Evolutionary conservation across 2,888 invertebrate genomes (phyloP).

Genomic region (Spilosoma lubricipeda): DNA sequence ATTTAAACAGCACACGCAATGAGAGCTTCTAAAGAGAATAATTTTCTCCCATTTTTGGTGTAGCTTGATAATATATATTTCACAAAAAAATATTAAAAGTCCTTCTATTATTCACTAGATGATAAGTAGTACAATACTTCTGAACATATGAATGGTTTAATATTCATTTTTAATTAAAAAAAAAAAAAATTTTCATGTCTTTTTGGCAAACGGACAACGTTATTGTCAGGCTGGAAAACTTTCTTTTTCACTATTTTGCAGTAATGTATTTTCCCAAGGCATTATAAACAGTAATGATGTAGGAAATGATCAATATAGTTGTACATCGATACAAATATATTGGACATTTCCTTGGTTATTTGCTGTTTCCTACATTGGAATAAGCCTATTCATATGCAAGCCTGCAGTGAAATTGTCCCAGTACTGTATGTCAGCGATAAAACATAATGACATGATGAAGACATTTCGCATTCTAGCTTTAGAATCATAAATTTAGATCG

Average conservation of each 20-base stretch:
- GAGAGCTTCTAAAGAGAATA: no score
- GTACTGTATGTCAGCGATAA: slow-evolving; percentile 57
- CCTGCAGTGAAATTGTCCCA: slow-evolving; percentile 55
- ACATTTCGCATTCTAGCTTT: slow-evolving; percentile 43
- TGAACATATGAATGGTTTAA: no score
- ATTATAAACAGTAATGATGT: not conserved
- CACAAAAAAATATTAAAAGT: no score
- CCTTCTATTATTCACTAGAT: no score
- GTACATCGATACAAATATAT: not conserved
- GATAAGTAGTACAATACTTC: no score
- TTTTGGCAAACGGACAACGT: not conserved
- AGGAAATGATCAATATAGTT: not conserved
- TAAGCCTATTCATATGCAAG: slow-evolving; percentile 52
- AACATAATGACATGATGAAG: slow-evolving; percentile 59
- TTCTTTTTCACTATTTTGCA: not conserved
- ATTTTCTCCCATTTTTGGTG: no score
- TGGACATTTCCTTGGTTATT: not conserved
- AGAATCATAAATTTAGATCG: slow-evolving; percentile 50
- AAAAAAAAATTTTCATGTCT: no score
- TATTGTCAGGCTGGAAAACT: not conserved
- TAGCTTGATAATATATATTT: no score
- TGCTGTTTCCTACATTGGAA: not conserved
- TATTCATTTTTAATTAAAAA: no score
- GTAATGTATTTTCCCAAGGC: not conserved
- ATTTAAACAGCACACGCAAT: no score